Evolutionary conservation across 2,113 vertebrate genomes (phyloP), one percentile per base, ranked within the genome.

Genomic region (Cheirogaleus medius): DNA sequence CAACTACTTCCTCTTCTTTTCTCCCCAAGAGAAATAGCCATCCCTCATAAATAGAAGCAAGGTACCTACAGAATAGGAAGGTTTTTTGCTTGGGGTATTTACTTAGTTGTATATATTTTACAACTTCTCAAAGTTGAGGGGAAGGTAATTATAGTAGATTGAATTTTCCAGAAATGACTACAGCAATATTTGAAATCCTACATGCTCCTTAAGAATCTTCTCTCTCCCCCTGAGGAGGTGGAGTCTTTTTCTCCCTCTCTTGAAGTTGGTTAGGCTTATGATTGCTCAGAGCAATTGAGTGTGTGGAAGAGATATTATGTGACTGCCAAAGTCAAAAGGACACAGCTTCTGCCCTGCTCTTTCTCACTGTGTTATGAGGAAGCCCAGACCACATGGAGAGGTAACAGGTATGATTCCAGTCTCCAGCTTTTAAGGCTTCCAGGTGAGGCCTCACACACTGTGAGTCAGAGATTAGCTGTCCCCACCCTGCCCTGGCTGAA

Each of bases 61-160:
- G 27, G 1, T 7, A 94, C 27, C n/a, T 84, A 80, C 29, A 42
- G 80, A 90, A 25, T 3, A 73, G 17, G 25, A 76, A 4, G 14
- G 13, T 18, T 73, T 73, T 94, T 74, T 77, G n/a, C 21, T 80
- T 73, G 80, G 39, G 39, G 23, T 92, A 87, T 88, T 97, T 97
- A 84, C 54, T 87, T 90, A 71, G 21, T 29, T 87, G 10, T 92
- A 76, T 37, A 23, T 87, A 52, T 60, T 87, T 94, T 77, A 81
- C 0, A 84, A 49, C 18, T 64, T 87, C 21, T 92, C 54, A 87
- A 49, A 44, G 23, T 60, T 84, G 78, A 21, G 20, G 37, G 15
- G 25, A 60, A 68, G 54, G 32, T 81, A 93, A 96, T 17, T 88
- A 17, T 78, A 42, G 47, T 34, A 90, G 66, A 78, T 11, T 39